Percentiles rank a stretch among this genome's conserved stretches.
phyloP scores from a whole-genome alignment of 2,888 invertebrate species.

The Catocala sponsa region DNA sequence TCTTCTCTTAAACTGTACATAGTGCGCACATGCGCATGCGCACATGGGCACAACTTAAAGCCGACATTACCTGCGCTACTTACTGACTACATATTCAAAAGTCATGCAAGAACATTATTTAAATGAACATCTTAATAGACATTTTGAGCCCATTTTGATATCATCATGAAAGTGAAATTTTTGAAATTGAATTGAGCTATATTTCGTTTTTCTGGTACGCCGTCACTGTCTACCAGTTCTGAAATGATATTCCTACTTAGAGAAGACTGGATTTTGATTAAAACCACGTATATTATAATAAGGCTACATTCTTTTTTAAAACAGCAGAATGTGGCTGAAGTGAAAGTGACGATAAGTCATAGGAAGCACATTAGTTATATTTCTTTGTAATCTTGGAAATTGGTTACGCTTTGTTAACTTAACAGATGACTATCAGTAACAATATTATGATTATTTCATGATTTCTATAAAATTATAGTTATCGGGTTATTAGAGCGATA shows the following conservation, averaged over 20 bases:
- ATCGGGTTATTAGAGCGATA: conserved; percentile 20
- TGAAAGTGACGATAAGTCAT: conserved; percentile 12
- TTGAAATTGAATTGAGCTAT: neutral
- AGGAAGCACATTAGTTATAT: conserved; percentile 21
- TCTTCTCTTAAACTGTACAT: neutral
- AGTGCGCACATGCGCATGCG: neutral
- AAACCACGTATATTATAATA: neutral
- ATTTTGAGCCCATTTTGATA: neutral
- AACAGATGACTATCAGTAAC: conserved; percentile 27
- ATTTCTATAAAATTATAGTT: conserved; percentile 40
- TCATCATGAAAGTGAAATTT: neutral
- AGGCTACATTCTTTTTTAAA: neutral
- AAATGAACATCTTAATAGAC: neutral
- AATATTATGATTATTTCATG: conserved; percentile 23
- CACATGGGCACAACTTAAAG: neutral
- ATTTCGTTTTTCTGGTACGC: neutral
- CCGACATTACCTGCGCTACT: neutral
- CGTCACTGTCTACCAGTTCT: neutral
- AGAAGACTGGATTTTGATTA: too few relatives aligned
- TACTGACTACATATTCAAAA: conserved; percentile 5
- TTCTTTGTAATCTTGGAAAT: conserved; percentile 27
- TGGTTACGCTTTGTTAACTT: conserved; percentile 39
- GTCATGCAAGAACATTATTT: conserved; percentile 9
- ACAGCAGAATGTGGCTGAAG: too few relatives aligned
- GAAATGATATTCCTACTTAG: too few relatives aligned